Conservation (phyloP, 2,888 invertebrate species). For the Nomada hirtipes region DNA sequence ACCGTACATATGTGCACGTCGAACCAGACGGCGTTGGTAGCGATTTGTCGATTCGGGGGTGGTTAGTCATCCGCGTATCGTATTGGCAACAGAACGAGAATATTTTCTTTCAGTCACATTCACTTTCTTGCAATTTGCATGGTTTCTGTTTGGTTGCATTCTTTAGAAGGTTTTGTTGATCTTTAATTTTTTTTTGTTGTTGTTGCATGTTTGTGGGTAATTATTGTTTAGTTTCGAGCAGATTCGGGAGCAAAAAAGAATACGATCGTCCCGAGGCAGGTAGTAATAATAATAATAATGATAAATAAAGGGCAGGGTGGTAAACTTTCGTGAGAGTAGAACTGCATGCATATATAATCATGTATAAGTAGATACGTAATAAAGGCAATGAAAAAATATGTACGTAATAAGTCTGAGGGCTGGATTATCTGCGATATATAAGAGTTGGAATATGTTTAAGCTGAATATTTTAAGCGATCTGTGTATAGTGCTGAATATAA, state of each 20-base stretch:
- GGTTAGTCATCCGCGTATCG: constrained; percentile 9
- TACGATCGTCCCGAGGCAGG: constrained; percentile 68
- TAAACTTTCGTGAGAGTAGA: constrained; percentile 73
- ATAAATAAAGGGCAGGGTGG: constrained; percentile 32
- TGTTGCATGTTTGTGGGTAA: constrained; percentile 25
- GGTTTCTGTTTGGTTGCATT: constrained; percentile 31
- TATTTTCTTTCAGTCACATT: constrained; percentile 51
- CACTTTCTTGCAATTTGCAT: constrained; percentile 44
- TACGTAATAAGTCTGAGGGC: constrained; percentile 60
- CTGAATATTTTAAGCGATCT: constrained; percentile 78
- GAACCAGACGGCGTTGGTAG: neutral
- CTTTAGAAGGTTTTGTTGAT: constrained; percentile 29
- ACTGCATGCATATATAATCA: constrained; percentile 77
- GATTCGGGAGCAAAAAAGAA: constrained; percentile 52
- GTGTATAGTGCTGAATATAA: constrained; percentile 77
- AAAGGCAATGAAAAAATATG: constrained; percentile 64
- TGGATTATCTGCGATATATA: constrained; percentile 68
- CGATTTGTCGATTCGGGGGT: neutral
- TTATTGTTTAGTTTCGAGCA: constrained; percentile 50
- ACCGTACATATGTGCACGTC: neutral
- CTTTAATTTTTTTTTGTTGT: constrained; percentile 3
- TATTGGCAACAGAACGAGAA: constrained; percentile 68
- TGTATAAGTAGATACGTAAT: constrained; percentile 69
- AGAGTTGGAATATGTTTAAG: constrained; percentile 70
- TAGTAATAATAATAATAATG: constrained; percentile 35